Conservation (phyloP, 2,888 invertebrate species). For the Leptogaster cylindrica region DNA sequence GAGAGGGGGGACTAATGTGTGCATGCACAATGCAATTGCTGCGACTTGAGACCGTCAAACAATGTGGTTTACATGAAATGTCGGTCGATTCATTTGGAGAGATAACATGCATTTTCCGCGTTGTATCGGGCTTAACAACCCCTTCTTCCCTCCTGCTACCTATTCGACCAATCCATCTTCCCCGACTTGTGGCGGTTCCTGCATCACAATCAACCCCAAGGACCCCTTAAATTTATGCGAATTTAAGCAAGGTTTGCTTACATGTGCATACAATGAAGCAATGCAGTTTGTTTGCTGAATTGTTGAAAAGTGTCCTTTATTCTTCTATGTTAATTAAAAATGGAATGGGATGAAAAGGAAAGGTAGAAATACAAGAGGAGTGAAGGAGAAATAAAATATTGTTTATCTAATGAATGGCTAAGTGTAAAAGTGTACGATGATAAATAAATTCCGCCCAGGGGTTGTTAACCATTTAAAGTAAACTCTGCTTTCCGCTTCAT, state of each 20-base stretch:
- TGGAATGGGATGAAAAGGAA: too few relatives aligned
- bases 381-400: background rate
- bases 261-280: conserved; percentile 6
- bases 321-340: conserved; percentile 17
- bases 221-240: conserved; percentile 22
- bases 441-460: conserved; percentile 20
- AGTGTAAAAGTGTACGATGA: conserved; percentile 3
- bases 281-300: conserved; percentile 5
- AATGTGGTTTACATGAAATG: conserved; percentile 29
- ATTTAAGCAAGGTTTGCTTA: conserved; percentile 1
- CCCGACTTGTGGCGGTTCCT: too few relatives aligned
- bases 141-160: background rate
- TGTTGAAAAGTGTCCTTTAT: conserved; percentile 21
- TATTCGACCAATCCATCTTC: background rate
- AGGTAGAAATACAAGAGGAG: too few relatives aligned
- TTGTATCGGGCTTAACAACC: background rate
- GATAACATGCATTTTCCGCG: conserved; percentile 29
- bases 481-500: background rate
- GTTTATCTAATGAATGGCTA: conserved; percentile 23
- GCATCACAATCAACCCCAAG: too few relatives aligned
- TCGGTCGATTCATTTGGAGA: conserved; percentile 28
- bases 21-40: background rate
- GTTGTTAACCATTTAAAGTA: conserved; percentile 36
- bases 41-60: conserved; percentile 30
- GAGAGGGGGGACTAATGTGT: conserved; percentile 9